phyloP scores from a whole-genome alignment of 1,140 invertebrate genomes.

The Tribolium madens region DNA sequence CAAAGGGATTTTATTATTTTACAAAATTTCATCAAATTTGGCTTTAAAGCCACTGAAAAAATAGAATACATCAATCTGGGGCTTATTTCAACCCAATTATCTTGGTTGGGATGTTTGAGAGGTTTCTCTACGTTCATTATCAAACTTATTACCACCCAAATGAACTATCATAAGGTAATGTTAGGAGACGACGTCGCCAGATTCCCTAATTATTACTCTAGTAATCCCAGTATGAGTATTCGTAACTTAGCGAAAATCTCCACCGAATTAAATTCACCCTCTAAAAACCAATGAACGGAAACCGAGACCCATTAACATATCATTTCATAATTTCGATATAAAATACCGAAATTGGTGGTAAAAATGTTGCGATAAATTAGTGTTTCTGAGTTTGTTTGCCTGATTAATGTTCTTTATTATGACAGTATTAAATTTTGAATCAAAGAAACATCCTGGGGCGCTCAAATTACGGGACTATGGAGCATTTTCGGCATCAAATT shows the following conservation, averaged over 20 bases:
- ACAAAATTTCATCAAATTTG: background rate
- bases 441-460: background rate
- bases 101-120: background rate
- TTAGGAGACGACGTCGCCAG: background rate
- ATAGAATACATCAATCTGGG: background rate
- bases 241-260: background rate
- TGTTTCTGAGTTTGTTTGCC: background rate
- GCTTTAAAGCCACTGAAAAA: background rate
- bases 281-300: too few species aligned
- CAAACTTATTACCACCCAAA: background rate
- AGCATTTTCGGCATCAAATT: background rate
- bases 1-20: background rate
- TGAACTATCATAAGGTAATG: background rate
- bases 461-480: background rate
- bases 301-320: background rate
- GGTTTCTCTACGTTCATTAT: background rate
- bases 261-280: background rate
- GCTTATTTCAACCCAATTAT: background rate
- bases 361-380: background rate
- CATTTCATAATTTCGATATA: background rate
- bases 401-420: constrained; percentile 26
- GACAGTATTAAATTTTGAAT: constrained; percentile 5
- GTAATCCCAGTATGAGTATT: background rate
- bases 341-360: background rate
- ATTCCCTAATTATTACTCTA: background rate